A percentile compares a stretch with the other conserved stretches of the same genome.
These are phyloP conservation scores for Kryptolebias marmoratus DNA, from an alignment of 2,113 vertebrate genomes.

Conservation along the genomic window DNA sequence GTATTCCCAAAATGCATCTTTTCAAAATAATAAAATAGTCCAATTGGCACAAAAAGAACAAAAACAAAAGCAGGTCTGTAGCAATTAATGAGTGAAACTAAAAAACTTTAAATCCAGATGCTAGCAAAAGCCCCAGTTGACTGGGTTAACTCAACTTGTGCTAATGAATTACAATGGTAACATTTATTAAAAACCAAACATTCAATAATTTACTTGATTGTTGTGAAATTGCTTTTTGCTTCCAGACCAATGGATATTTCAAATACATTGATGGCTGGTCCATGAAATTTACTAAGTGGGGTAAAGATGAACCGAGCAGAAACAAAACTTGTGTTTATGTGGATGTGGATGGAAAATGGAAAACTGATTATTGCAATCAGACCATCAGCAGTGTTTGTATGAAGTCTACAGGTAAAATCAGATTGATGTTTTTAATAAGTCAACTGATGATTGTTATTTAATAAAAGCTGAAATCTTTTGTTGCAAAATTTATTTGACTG, in stretches of 20 bases:
- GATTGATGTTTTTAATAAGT: neutral
- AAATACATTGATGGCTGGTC: conserved; percentile 86
- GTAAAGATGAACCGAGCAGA: conserved; percentile 77
- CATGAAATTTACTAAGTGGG: conserved; percentile 83
- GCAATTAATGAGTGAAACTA: too few relatives aligned
- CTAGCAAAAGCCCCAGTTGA: too few relatives aligned
- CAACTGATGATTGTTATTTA: neutral
- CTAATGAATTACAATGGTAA: too few relatives aligned
- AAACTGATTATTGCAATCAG: conserved; percentile 83
- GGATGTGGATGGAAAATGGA: conserved; percentile 83
- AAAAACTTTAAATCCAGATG: too few relatives aligned
- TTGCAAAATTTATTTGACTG: too few relatives aligned
- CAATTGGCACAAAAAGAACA: too few relatives aligned
- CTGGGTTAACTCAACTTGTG: too few relatives aligned
- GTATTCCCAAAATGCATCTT: too few relatives aligned
- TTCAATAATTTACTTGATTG: too few relatives aligned
- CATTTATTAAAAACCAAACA: too few relatives aligned
- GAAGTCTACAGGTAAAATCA: conserved; percentile 75
- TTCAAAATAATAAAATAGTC: too few relatives aligned
- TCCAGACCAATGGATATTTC: conserved; percentile 84
- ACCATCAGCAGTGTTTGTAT: conserved; percentile 84
- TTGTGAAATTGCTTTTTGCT: neutral
- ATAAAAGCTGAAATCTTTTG: neutral
- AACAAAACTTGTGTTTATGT: conserved; percentile 84
- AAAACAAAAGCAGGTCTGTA: too few relatives aligned